These are phyloP conservation scores for Saguinus imperator DNA, from an alignment of 2,113 vertebrate species.

Conservation along the genomic window DNA sequence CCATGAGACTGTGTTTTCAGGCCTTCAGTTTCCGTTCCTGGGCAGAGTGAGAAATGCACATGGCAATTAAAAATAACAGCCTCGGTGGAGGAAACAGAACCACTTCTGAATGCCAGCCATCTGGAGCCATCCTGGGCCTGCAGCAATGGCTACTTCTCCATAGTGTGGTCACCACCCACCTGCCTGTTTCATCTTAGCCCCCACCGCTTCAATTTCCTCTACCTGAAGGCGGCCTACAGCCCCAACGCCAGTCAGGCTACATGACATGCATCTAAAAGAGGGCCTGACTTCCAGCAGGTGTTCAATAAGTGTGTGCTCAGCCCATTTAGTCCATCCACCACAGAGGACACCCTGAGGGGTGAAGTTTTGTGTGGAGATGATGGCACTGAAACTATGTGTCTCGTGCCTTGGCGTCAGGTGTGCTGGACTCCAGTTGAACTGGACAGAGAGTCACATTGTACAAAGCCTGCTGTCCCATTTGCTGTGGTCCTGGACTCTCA, in stretches of 20 bases:
- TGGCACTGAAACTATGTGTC: background rate
- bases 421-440: too few species aligned
- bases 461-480: too few species aligned
- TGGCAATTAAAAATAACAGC: background rate
- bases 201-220: background rate
- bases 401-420: background rate
- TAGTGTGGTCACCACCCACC: background rate
- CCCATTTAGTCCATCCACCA: fast-evolving
- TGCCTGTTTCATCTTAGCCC: background rate
- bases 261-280: background rate
- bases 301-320: too few species aligned
- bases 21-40: background rate
- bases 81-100: background rate
- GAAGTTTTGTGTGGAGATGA: fast-evolving
- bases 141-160: background rate
- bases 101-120: background rate
- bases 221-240: background rate
- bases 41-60: background rate
- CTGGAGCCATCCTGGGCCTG: background rate
- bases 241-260: fast-evolving
- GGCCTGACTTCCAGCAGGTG: background rate
- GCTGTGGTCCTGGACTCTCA: background rate
- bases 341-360: background rate
- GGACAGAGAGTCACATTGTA: background rate
- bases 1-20: background rate